Base-by-base conservation (phyloP, 2,797 vertebrate genomes). In the Bucorvus abyssinicus region DNA sequence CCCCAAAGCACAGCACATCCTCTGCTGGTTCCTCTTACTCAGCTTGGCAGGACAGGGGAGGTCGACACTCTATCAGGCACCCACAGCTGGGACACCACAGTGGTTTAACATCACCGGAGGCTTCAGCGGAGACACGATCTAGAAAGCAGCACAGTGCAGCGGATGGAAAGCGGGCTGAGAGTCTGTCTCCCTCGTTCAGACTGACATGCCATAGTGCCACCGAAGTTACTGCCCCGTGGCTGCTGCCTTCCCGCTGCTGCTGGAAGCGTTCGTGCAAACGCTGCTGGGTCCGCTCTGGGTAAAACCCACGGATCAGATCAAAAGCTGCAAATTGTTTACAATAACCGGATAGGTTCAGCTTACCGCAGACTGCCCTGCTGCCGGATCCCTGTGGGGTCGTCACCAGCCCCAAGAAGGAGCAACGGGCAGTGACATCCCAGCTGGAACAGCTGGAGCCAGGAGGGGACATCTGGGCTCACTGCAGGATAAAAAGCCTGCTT, bases 401-500 rank as follows among this genome's bases (percentile, higher is more conserved):
- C 71, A 63, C 29, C 1, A 0, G 78, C 63, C 77, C 74, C 18
- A 34, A 64, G 40, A 57, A 84, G 40, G 44, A 81, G 36, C 4
- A 15, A 78, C 1, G 1, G 45, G 52, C 21, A 77, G 40, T 77
- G 85, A 85, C 80, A 95, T 78, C 38, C 59, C n/a, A 17, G 59
- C 60, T 91, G 78, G 73, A 56, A 76, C 87, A 89, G 92, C 87
- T 78, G 81, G 59, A 87, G 81, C 47, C 59, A 63, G 45, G 78
- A 80, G 50, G 40, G 60, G 84, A 92, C 84, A 82, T 47, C 78
- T 73, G 75, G 6, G 84, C 56, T 59, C 53, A 36, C 68, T 77
- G 68, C 87, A 77, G 71, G 60, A 80, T 67, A 92, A 74, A 36
- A 60, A 11, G 22, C 26, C 60, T 44, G 44, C 71, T 45, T 17